Evolutionary conservation across 2,888 invertebrate species (phyloP), one percentile per base, ranked within the genome.

Genomic region (Acholoe squamosa): DNA sequence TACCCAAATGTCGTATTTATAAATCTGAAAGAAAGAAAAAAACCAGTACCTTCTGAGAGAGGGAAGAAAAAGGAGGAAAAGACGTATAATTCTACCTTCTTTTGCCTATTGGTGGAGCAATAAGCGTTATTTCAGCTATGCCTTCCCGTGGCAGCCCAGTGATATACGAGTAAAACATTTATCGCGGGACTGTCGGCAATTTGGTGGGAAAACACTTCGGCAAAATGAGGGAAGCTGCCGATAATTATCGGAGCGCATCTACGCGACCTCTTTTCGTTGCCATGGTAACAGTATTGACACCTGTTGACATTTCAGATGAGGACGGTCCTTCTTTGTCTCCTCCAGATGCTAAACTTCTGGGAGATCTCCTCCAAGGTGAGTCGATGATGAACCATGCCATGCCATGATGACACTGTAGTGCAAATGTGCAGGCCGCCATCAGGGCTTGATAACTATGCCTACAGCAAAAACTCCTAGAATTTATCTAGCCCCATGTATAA

Each of bases 361-460:
- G 90, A 28, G 90, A 90, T 31, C 90, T 90, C n/a, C 84, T 90
- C 28, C 61, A 86, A 56, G 90, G 90, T 90, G 67, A 90, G 80
- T 12, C 77, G n/a, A 31, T 71, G 0, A 71, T 71, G 28, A 71
- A 61, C n/a, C 19, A 19, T 28, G 28, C 28, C 71, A 61, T 61
- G 3, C n/a, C n/a, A n/a, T n/a, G n/a, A n/a, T n/a, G n/a, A n/a
- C n/a, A 61, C 19, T 61, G 61, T 19, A 61, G 3, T 61, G 61
- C 61, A 61, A n/a, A 61, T 61, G 61, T 61, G 19, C 43, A 43
- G 43, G 43, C 43, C 5, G 43, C 10, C 10, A 3, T 43, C 10
- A 3, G 43, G 43, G 10, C 43, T 43, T 43, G 5, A 43, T 43
- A 43, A 43, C 10, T 43, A 43, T 43, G 43, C 43, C 43, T 10